Evolutionary conservation across 2,797 vertebrate species (phyloP).

Genomic region (Liparis tanakae): DNA sequence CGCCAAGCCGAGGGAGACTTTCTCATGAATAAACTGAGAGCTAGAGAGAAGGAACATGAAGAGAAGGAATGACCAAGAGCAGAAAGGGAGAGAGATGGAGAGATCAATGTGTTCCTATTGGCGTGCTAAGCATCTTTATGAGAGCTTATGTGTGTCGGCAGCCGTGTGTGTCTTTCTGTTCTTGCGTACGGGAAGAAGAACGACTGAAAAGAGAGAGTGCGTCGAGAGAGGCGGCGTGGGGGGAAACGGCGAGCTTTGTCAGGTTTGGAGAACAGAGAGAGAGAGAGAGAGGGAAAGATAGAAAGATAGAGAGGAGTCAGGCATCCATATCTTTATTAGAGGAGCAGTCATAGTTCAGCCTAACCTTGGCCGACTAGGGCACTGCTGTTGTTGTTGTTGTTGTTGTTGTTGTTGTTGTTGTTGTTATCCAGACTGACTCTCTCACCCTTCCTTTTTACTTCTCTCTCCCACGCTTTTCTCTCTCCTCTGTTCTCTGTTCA

Average conservation of each 20-base stretch:
- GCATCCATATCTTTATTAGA: conserved; percentile 77
- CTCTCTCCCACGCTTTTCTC: conserved; percentile 29
- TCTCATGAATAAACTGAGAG: conserved; percentile 69
- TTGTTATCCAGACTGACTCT: conserved; percentile 80
- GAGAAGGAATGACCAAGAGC: conserved; percentile 26
- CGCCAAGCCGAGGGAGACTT: conserved; percentile 64
- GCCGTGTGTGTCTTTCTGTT: conserved; percentile 49
- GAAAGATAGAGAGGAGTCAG: conserved; percentile 51
- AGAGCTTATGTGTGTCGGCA: conserved; percentile 56
- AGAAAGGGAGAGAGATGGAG: conserved; percentile 34
- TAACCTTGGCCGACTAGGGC: conserved; percentile 74
- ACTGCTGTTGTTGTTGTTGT: conserved; percentile 78
- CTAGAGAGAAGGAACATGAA: conserved; percentile 27
- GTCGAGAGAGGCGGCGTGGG: conserved; percentile 49
- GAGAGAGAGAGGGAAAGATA: conserved; percentile 30
- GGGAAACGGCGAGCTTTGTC: conserved; percentile 64
- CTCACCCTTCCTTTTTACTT: conserved; percentile 45
- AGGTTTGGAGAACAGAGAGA: conserved; percentile 44
- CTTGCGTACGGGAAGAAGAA: conserved; percentile 53
- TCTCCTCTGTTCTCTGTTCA: conserved; percentile 39
- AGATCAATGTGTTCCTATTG: conserved; percentile 60
- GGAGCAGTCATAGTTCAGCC: conserved; percentile 62
- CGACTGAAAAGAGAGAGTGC: conserved; percentile 53
- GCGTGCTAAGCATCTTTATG: conserved; percentile 51
- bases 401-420: conserved; percentile 68